Percentiles rank a stretch among this genome's conserved stretches.
phyloP scores from a whole-genome alignment of 2,797 vertebrate species.

The Odontamblyopus lacepedii region DNA sequence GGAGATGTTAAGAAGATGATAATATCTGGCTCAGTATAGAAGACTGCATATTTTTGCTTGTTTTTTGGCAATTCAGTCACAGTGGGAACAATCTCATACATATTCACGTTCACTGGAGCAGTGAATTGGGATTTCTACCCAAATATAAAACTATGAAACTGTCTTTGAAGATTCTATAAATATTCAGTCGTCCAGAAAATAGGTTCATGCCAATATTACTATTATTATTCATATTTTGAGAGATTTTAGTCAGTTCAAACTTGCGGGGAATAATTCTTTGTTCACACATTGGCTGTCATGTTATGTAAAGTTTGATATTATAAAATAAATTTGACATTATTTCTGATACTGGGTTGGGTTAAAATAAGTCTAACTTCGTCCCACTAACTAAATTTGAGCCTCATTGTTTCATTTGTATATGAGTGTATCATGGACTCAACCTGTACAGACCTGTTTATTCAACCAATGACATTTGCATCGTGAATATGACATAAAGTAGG shows the following conservation, averaged over 20 bases:
- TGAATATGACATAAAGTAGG: too few relatives aligned
- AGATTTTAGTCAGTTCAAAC: not conserved
- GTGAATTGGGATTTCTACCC: constrained; percentile 32
- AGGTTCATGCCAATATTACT: constrained; percentile 19
- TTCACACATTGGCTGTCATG: not conserved
- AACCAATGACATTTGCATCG: too few relatives aligned
- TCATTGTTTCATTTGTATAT: too few relatives aligned
- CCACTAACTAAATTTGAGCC: too few relatives aligned
- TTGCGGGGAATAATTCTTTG: not conserved
- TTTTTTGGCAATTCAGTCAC: constrained; percentile 40
- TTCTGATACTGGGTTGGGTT: too few relatives aligned
- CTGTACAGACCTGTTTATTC: too few relatives aligned
- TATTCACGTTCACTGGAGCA: constrained; percentile 51
- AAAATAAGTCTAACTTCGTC: too few relatives aligned
- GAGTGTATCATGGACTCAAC: too few relatives aligned
- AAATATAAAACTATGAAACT: constrained; percentile 47
- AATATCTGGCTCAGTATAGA: constrained; percentile 27
- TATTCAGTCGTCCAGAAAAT: constrained; percentile 58
- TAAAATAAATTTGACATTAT: not conserved
- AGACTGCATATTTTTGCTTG: not conserved
- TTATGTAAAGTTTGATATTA: not conserved
- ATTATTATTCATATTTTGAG: constrained; percentile 22
- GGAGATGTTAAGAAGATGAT: constrained; percentile 1
- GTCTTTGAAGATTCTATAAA: constrained; percentile 55
- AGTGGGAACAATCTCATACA: constrained; percentile 45